A percentile compares a stretch with the other conserved stretches of the same genome.
phyloP scores from a whole-genome alignment of 2,113 vertebrate genomes.

The Ahaetulla prasina region DNA sequence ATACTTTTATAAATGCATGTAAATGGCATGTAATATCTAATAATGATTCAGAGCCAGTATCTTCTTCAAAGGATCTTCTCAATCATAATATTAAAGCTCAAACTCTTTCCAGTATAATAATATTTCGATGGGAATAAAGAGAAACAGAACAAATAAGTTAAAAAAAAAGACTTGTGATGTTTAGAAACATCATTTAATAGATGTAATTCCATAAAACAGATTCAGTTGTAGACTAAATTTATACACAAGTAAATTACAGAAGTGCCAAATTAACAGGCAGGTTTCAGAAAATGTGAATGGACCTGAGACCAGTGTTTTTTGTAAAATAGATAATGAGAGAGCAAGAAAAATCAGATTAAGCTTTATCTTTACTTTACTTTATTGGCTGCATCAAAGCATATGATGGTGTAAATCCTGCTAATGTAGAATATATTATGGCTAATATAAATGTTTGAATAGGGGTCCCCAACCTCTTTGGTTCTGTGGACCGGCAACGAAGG shows the following conservation, averaged over 20 bases:
- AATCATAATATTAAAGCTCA: constrained; percentile 51
- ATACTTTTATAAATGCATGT: constrained; percentile 42
- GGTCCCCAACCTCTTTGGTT: no score
- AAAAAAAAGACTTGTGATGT: constrained; percentile 2
- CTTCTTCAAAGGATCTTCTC: constrained; percentile 42
- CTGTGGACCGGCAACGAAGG: rapidly evolving
- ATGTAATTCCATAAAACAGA: constrained; percentile 1
- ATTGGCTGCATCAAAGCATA: neutral
- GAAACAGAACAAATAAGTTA: constrained; percentile 36
- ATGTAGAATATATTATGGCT: neutral
- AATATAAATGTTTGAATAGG: neutral
- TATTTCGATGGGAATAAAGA: constrained; percentile 26
- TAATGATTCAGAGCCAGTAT: constrained; percentile 44
- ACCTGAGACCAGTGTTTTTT: neutral
- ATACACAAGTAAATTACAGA: constrained; percentile 12
- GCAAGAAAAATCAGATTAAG: neutral
- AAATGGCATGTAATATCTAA: constrained; percentile 17
- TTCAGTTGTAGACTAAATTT: neutral
- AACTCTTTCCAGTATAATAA: constrained; percentile 28
- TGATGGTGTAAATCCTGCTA: neutral
- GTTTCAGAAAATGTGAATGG: neutral
- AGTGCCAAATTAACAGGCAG: neutral
- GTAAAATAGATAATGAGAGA: neutral
- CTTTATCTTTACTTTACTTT: neutral
- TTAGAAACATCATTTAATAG: neutral